These are phyloP conservation scores for Chromis chromis DNA, from an alignment of 2,797 vertebrate species.

Conservation along the genomic window DNA sequence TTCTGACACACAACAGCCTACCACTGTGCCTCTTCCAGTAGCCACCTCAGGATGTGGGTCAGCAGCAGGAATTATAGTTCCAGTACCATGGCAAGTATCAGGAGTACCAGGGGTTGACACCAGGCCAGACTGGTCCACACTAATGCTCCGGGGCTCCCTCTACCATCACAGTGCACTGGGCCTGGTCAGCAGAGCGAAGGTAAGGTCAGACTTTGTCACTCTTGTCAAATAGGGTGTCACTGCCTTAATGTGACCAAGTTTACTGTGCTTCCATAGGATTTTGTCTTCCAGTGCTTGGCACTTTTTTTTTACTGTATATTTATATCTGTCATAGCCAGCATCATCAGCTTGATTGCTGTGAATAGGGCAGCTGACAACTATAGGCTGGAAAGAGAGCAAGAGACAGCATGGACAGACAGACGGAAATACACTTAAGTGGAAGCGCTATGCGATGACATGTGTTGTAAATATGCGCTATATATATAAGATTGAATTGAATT, in stretches of 20 bases:
- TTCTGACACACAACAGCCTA: constrained; percentile 18
- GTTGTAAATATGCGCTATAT: too few species aligned
- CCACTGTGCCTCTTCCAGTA: constrained; percentile 8
- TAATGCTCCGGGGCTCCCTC: constrained; percentile 63
- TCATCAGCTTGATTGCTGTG: too few species aligned
- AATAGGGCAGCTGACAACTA: too few species aligned
- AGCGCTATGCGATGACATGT: too few species aligned
- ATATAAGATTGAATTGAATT: too few species aligned
- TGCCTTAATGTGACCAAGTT: constrained; percentile 6
- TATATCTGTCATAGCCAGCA: too few species aligned
- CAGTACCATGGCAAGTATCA: constrained; percentile 25
- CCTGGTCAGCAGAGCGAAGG: constrained; percentile 78
- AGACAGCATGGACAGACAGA: too few species aligned
- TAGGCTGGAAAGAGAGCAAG: too few species aligned
- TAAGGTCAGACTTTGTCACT: constrained; percentile 36
- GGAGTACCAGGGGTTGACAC: constrained; percentile 22
- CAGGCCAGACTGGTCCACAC: constrained; percentile 64
- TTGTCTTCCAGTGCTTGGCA: neutral
- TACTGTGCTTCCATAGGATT: neutral
- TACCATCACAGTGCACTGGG: constrained; percentile 59
- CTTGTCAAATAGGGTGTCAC: neutral
- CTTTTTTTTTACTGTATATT: too few species aligned
- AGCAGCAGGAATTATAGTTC: constrained; percentile 19
- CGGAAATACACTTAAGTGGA: too few species aligned
- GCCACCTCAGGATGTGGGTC: constrained; percentile 13